Evolutionary conservation across 2,888 invertebrate genomes (phyloP).

Genomic region (Onchidella celtica): DNA sequence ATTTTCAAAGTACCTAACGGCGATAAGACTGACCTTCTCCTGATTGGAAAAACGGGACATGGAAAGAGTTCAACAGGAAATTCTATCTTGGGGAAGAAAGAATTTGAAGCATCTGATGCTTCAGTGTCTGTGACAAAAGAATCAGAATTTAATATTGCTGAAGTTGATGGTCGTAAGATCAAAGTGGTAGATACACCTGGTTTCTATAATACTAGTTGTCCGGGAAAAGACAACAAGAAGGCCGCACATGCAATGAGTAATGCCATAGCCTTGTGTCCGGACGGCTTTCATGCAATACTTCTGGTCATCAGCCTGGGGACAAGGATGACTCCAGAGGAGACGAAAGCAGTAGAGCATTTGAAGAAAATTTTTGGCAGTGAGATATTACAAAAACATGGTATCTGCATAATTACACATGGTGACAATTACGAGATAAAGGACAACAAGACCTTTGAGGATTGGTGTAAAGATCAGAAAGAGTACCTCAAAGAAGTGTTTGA

Average conservation of each 20-base stretch:
- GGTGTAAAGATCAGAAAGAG: constrained; percentile 24
- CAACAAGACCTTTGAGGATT: constrained; percentile 38
- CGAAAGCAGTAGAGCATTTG: constrained; percentile 39
- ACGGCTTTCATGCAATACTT: constrained; percentile 43
- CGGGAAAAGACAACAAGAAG: constrained; percentile 9
- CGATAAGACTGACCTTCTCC: constrained; percentile 15
- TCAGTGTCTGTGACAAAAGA: constrained; percentile 28
- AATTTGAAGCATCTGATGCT: background rate
- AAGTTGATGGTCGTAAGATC: constrained; percentile 44
- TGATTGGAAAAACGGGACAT: constrained; percentile 41
- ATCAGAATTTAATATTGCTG: constrained; percentile 8
- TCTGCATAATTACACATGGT: constrained; percentile 46
- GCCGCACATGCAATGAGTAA: constrained; percentile 43
- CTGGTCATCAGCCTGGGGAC: constrained; percentile 38
- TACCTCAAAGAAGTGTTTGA: constrained; percentile 34
- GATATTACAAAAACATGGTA: constrained; percentile 34
- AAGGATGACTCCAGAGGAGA: constrained; percentile 45
- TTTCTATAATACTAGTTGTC: too few relatives aligned
- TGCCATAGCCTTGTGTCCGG: constrained; percentile 42
- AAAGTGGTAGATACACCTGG: constrained; percentile 50
- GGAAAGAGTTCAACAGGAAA: constrained; percentile 37
- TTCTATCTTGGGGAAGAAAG: constrained; percentile 21
- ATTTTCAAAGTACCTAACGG: too few relatives aligned
- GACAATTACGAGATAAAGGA: constrained; percentile 44
- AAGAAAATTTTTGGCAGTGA: constrained; percentile 45